These are phyloP conservation scores for Drosophila birchii DNA, from an alignment of 2,888 invertebrate species.

Conservation along the genomic window DNA sequence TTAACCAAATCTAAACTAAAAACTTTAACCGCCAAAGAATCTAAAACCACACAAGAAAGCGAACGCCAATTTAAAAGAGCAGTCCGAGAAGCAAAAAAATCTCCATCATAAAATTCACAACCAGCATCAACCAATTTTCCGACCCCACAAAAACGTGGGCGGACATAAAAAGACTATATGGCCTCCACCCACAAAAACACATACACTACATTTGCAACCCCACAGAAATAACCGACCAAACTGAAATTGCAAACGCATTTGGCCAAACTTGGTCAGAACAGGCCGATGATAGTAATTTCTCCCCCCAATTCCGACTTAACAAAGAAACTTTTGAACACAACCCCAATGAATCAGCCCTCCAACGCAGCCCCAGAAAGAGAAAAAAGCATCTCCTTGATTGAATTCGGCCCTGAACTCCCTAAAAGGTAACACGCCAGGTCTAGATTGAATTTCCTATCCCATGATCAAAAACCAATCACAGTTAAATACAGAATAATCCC, in stretches of 20 bases:
- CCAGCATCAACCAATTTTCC: neutral
- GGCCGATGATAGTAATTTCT: neutral
- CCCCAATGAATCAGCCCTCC: neutral
- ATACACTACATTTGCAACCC: neutral
- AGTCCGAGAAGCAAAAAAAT: neutral
- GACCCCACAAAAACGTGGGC: neutral
- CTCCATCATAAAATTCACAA: neutral
- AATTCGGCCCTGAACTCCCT: neutral
- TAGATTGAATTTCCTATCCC: neutral
- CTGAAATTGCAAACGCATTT: too few species aligned
- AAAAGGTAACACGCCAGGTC: neutral
- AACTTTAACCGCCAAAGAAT: too few species aligned
- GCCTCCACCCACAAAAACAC: neutral
- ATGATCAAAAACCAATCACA: neutral
- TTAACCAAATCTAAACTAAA: too few species aligned
- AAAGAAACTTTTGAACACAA: neutral
- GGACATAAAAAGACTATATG: constrained; percentile 1
- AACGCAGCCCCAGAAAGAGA: neutral
- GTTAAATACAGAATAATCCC: neutral
- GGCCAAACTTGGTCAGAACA: neutral
- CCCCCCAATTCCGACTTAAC: neutral
- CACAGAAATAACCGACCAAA: neutral
- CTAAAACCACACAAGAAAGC: constrained; percentile 3
- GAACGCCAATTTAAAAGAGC: neutral
- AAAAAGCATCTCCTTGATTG: neutral